Conservation (phyloP, 2,888 invertebrate species). For the Torymus texanus region DNA sequence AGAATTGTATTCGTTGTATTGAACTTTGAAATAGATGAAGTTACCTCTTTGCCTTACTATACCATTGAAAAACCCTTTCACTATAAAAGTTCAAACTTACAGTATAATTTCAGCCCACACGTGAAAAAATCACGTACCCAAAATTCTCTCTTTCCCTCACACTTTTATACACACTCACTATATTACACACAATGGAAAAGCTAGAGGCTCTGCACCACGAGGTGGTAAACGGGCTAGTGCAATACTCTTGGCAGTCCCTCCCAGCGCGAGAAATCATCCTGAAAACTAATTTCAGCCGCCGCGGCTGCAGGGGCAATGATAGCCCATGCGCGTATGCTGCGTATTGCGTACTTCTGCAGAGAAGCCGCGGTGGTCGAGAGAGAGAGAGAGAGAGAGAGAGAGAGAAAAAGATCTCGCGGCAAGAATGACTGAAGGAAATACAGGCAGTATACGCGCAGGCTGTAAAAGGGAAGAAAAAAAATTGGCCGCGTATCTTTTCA, state of each 20-base stretch:
- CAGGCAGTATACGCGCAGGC: not conserved
- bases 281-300: conserved; percentile 62
- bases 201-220: conserved; percentile 19
- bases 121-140: too few species aligned
- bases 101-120: too few species aligned
- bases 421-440: conserved; percentile 13
- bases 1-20: too few species aligned
- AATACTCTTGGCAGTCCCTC: conserved; percentile 20
- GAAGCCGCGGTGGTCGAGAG: not conserved
- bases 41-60: too few species aligned
- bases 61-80: too few species aligned
- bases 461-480: not conserved
- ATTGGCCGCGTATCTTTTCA: too few species aligned
- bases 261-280: conserved; percentile 58
- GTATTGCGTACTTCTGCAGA: conserved; percentile 44
- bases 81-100: too few species aligned
- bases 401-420: not conserved
- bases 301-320: conserved; percentile 55
- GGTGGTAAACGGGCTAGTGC: conserved; percentile 52
- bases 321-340: not conserved
- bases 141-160: too few species aligned
- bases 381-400: not conserved
- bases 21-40: too few species aligned
- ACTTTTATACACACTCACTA: too few species aligned
- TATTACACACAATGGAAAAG: not conserved